Evolutionary conservation across 2,797 vertebrate genomes (phyloP), one percentile per base, ranked within the genome.

Genomic region (Siniperca undulata): DNA sequence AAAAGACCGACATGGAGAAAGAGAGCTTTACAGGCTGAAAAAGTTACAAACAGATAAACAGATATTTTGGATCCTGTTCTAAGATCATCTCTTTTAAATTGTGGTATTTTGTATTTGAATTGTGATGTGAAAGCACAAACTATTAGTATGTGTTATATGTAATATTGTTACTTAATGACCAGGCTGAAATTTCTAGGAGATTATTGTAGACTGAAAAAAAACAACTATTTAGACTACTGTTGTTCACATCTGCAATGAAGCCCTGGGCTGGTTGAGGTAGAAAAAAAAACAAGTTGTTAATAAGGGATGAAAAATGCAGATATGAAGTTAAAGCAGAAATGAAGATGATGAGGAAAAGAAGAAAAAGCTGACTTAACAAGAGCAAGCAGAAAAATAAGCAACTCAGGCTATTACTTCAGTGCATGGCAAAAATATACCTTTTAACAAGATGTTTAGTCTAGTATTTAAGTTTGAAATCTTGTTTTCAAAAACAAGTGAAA

Each of bases 311-410:
- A 74, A 68, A 75, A 89, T 81, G 84, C 78, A 68, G 67, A 77
- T 70, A 61, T 69, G 24, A 74, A 74, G 78, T 77, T 30, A 76
- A 88, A 83, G 81, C 77, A 79, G 79, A 55, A 42, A 86, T 74
- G 83, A 88, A 77, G 80, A 73, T 71, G 74, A 83, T 30, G 30
- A 30, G 68, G 14, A 73, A 80, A 52, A 85, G 13, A 76, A 74
- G n/a, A 69, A 66, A 58, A 83, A 75, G 79, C 80, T 70, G 70
- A 68, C 69, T 78, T 30, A 87, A 78, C 78, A 86, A 81, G 9
- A 80, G 84, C 85, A 90, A 88, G 82, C 89, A 81, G 38, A 88
- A 86, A 86, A 83, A 65, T 55, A 86, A 92, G 82, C 80, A 83
- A 42, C 70, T 88, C 75, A 80, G 78, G 77, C 81, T 81, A 74